Percentiles rank a stretch among this genome's conserved stretches.
These are phyloP conservation scores for Stegodyphus dumicola DNA, from an alignment of 1,140 invertebrate genomes.

Conservation along the genomic window DNA sequence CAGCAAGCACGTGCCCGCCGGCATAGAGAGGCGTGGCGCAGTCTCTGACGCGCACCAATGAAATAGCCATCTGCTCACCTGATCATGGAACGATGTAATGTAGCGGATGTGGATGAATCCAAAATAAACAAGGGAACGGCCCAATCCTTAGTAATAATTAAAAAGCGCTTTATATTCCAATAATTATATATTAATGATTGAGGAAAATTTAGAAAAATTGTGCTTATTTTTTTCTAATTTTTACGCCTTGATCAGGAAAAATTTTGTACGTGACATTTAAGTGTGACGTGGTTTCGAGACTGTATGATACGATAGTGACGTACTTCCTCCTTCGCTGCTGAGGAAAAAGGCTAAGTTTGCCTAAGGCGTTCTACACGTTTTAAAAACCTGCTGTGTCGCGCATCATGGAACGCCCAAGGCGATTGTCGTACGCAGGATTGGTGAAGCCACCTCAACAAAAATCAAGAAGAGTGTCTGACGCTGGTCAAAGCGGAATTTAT, in stretches of 20 bases:
- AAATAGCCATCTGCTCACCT: slow-evolving; percentile 43
- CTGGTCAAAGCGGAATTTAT: slow-evolving; percentile 54
- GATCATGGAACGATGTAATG: slow-evolving; percentile 56
- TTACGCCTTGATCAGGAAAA: no score
- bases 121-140: not conserved
- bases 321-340: slow-evolving; percentile 47
- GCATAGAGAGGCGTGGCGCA: slow-evolving; percentile 40
- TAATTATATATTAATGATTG: no score
- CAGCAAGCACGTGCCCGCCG: slow-evolving; percentile 52
- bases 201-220: no score
- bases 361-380: slow-evolving; percentile 56
- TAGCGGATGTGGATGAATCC: slow-evolving; percentile 53
- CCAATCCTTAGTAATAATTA: not conserved
- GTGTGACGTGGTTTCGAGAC: slow-evolving; percentile 21
- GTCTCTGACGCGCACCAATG: slow-evolving; percentile 19
- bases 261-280: not conserved
- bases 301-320: slow-evolving; percentile 54
- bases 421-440: slow-evolving; percentile 59
- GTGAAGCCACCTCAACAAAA: slow-evolving; percentile 55
- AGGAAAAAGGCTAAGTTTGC: slow-evolving; percentile 55
- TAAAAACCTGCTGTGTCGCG: slow-evolving; percentile 43
- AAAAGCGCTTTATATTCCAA: not conserved
- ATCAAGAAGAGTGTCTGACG: slow-evolving; percentile 51
- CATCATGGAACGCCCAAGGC: slow-evolving; percentile 56
- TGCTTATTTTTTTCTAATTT: no score